Evolutionary conservation across 2,797 vertebrate species (phyloP), one percentile per base, ranked within the genome.

Genomic region (Apogon talboti): DNA sequence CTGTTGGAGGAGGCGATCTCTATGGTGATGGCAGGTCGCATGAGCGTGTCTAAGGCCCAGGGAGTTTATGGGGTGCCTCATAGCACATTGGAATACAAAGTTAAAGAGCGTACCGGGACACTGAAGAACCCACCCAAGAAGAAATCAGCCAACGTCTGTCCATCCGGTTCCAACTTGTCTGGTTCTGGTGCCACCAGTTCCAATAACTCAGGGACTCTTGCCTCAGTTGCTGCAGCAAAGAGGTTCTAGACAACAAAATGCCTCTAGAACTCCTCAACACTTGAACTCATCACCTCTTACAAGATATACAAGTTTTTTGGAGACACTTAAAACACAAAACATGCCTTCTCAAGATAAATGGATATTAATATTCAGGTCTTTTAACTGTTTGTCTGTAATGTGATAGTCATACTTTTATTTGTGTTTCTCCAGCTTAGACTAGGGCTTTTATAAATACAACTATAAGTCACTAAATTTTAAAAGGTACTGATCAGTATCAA

Each of bases 31-130:
- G 94, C 90, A 56, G 98, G 98, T 72, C 97, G 97, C 90, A 99
- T 99, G 98, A 99, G 97, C 64, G 97, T 99, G 88, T 99, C 98
- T 62, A 99, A 99, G 95, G 98, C 98, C 94, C 98, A 99, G 93
- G 95, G 95, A 79, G 94, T 99, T 86, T 99, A 99, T 85, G 98
- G 98, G 82, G 95, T 99, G 89, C 98, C 98, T 87, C 98, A 99
- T 92, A 99, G 98, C 96, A 99, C 98, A 94, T 96, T 99, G 93
- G 98, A 99, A 95, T 99, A 99, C 93, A 99, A 99, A 95, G 96
- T 99, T 78, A 99, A 99, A 89, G 98, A 99, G 90, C 95, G 98
- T 87, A 96, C 96, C 87, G 98, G 98, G 91, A 99, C 95, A 60
- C 89, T 99, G 90, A 99, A 99, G 94, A 98, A 95, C 81, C 97